Percentiles rank a stretch among this genome's conserved stretches.
These are phyloP conservation scores for Tinamus guttatus DNA, from an alignment of 2,113 vertebrate genomes.

Conservation along the genomic window DNA sequence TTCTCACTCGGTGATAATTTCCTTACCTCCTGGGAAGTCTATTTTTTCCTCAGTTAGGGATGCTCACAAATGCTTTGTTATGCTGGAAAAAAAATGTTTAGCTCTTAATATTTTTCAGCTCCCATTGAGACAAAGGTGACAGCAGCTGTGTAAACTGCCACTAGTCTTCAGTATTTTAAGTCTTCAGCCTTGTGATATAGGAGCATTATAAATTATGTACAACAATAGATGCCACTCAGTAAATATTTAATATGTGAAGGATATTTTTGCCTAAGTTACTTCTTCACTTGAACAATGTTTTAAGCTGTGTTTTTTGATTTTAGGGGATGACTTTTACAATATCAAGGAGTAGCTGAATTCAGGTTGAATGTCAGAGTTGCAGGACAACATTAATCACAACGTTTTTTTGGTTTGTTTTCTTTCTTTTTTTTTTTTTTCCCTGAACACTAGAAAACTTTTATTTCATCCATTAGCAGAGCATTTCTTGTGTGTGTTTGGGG, in stretches of 20 bases:
- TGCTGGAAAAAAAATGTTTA: neutral
- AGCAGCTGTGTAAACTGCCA: neutral
- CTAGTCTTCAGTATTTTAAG: neutral
- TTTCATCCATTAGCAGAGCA: neutral
- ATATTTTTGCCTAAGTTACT: conserved; percentile 73
- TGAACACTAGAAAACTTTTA: conserved; percentile 16
- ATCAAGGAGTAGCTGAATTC: conserved; percentile 37
- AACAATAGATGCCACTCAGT: conserved; percentile 69
- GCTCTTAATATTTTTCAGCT: conserved; percentile 17
- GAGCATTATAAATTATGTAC: conserved; percentile 60
- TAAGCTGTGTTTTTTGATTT: conserved; percentile 67
- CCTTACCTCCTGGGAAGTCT: neutral
- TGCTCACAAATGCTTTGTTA: conserved; percentile 1
- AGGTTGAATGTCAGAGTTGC: conserved; percentile 70
- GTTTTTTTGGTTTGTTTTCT: neutral
- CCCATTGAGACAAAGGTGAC: neutral
- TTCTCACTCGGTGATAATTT: neutral
- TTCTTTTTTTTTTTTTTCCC: neutral
- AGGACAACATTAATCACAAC: conserved; percentile 62
- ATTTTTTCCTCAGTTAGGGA: neutral
- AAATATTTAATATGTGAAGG: conserved; percentile 73
- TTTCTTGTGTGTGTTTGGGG: neutral
- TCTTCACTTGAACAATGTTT: conserved; percentile 73
- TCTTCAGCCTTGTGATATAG: conserved; percentile 36
- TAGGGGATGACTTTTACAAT: conserved; percentile 68